These are phyloP conservation scores for Urophycis tenuis DNA, from an alignment of 2,797 vertebrate genomes.

Conservation along the genomic window DNA sequence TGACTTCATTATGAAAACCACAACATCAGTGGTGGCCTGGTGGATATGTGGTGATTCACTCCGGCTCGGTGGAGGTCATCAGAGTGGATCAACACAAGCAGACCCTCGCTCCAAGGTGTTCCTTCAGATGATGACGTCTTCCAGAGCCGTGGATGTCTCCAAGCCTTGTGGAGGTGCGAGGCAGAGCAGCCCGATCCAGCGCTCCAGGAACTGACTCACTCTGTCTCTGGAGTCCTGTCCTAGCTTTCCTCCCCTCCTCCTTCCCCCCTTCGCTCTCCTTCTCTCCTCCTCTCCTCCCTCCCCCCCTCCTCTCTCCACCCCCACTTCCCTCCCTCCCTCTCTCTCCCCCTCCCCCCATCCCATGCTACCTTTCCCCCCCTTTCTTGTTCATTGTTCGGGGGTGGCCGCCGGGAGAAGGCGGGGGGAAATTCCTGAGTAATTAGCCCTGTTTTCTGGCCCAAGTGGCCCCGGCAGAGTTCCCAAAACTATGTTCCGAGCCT, in stretches of 20 bases:
- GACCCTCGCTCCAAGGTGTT: not conserved
- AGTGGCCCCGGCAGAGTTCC: slow-evolving; percentile 13
- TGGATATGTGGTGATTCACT: not conserved
- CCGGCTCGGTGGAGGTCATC: no score
- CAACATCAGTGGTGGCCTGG: no score
- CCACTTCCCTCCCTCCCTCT: not conserved
- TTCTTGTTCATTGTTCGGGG: slow-evolving; percentile 33
- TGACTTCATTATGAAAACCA: not conserved
- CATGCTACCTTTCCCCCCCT: not conserved
- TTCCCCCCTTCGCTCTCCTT: not conserved
- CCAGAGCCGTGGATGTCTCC: not conserved
- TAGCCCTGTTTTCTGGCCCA: slow-evolving; percentile 18
- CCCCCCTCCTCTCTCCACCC: not conserved
- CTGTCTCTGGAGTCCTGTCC: slow-evolving; percentile 3
- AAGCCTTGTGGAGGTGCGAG: not conserved
- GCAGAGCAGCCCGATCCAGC: not conserved
- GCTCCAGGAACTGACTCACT: not conserved
- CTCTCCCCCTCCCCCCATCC: slow-evolving; percentile 9
- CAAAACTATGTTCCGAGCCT: slow-evolving; percentile 2
- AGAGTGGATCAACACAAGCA: no score
- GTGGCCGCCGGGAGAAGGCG: slow-evolving; percentile 22
- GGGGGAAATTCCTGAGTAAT: slow-evolving; percentile 34
- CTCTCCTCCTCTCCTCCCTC: not conserved
- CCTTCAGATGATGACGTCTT: not conserved
- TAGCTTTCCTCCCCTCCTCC: not conserved